Conservation (phyloP, 2,888 invertebrate genomes). For the Brenthis daphne region DNA sequence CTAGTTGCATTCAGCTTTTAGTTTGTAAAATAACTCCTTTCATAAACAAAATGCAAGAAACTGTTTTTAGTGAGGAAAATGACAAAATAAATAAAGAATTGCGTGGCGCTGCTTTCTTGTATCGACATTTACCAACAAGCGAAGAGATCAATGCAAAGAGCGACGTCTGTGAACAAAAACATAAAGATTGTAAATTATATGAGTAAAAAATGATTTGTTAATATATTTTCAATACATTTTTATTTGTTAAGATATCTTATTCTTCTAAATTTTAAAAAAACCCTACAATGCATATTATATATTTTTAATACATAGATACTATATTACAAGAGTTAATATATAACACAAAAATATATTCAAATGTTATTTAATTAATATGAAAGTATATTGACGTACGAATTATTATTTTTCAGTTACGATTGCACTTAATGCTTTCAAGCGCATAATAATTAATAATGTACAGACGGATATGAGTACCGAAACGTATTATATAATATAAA, state of each 20-base stretch:
- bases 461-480: conserved; percentile 16
- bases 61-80: conserved; percentile 76
- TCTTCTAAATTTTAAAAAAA: no score
- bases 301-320: no score
- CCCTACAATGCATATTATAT: no score
- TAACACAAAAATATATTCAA: no score
- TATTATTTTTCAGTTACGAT: neutral
- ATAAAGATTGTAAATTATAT: conserved; percentile 75
- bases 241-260: neutral
- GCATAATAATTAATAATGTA: conserved; percentile 8
- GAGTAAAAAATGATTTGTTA: conserved; percentile 44
- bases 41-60: conserved; percentile 88
- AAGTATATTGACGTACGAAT: no score
- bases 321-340: no score
- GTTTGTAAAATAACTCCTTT: conserved; percentile 90
- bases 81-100: conserved; percentile 54
- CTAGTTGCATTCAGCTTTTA: conserved; percentile 86
- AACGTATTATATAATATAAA: conserved; percentile 30
- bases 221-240: neutral
- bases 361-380: no score
- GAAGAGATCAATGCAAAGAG: conserved; percentile 83
- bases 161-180: conserved; percentile 84
- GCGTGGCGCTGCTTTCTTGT: conserved; percentile 72
- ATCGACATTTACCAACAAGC: conserved; percentile 83
- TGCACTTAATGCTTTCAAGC: conserved; percentile 3